Evolutionary conservation across 2,888 invertebrate genomes (phyloP).

Genomic region (Andrena chrysosceles): DNA sequence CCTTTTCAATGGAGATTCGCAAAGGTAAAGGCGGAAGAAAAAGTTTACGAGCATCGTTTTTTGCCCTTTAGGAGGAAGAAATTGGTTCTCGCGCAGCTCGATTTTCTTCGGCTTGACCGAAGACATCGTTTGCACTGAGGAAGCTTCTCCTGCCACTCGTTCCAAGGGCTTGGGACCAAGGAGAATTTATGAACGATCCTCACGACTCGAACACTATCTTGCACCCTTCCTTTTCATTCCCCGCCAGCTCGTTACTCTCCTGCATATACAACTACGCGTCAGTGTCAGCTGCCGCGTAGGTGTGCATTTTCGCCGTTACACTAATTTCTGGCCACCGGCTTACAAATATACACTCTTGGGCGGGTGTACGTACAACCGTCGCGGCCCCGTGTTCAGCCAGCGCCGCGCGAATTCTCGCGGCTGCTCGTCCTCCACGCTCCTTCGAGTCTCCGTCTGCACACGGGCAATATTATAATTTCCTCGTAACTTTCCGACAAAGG

Average conservation of each 20-base stretch:
- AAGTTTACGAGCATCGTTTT: conserved; percentile 10
- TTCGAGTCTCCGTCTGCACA: conserved; percentile 11
- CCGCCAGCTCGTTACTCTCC: conserved; percentile 21
- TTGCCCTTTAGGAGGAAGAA: conserved; percentile 13
- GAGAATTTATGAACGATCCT: conserved; percentile 68
- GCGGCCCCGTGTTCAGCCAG: neutral
- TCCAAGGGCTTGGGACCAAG: conserved; percentile 61
- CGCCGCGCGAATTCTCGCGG: neutral
- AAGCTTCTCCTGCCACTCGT: conserved; percentile 33
- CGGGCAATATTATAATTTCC: conserved; percentile 52
- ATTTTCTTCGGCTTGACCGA: conserved; percentile 11
- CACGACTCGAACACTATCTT: neutral
- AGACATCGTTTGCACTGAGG: neutral
- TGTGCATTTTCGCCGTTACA: conserved; percentile 2
- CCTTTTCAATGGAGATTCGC: conserved; percentile 5
- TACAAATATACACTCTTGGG: conserved; percentile 17
- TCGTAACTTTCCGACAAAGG: conserved; percentile 58
- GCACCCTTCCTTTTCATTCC: conserved; percentile 28
- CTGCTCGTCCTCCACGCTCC: neutral
- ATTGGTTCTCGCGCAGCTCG: conserved; percentile 12
- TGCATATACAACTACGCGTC: neutral
- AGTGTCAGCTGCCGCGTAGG: neutral
- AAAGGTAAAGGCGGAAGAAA: neutral
- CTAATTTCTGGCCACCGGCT: conserved; percentile 19
- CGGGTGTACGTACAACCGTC: neutral